A percentile compares a stretch with the other conserved stretches of the same genome.
These are phyloP conservation scores for Odocoileus hemionus DNA, from an alignment of 2,113 vertebrate genomes.

Conservation along the genomic window DNA sequence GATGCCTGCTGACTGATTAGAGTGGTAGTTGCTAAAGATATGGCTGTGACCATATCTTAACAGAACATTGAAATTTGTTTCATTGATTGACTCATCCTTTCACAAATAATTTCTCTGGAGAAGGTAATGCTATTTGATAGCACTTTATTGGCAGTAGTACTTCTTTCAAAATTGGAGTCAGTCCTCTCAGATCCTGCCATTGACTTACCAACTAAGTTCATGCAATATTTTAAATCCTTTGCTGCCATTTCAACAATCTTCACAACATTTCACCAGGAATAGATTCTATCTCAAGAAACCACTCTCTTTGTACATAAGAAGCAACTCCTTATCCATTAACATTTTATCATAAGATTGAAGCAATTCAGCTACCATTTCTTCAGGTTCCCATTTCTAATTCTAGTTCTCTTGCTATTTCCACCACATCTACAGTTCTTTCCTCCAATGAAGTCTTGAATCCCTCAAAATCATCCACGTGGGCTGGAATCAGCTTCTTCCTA, in stretches of 20 bases:
- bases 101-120: not conserved
- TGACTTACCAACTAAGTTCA: not conserved
- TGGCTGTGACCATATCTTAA: not conserved
- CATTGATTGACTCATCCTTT: not conserved
- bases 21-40: not conserved
- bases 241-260: not conserved
- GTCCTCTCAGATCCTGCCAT: not conserved
- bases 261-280: not conserved
- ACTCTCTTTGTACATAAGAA: not conserved
- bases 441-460: not conserved
- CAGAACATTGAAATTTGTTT: not conserved
- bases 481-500: not conserved
- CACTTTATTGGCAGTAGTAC: not conserved
- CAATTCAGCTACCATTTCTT: not conserved
- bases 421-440: not conserved
- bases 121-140: not conserved
- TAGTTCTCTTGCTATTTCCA: not conserved
- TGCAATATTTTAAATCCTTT: not conserved
- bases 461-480: not conserved
- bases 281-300: not conserved
- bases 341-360: not conserved
- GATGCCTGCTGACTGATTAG: not conserved
- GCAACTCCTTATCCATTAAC: not conserved
- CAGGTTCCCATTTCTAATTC: not conserved
- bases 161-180: not conserved